phyloP scores from a whole-genome alignment of 2,797 vertebrate genomes.

The Peromyscus aztecus region DNA sequence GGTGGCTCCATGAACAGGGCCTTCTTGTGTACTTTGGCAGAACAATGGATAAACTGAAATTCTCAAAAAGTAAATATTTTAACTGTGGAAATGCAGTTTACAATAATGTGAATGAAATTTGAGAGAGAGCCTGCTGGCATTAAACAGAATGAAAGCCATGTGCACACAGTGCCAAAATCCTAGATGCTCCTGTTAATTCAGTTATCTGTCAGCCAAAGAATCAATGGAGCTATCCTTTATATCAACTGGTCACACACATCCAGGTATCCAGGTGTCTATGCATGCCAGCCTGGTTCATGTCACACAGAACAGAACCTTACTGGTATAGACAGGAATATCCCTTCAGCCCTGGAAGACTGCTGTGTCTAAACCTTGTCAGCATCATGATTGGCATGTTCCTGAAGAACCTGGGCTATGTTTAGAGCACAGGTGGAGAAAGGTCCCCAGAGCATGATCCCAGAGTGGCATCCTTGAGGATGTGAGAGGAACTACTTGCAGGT shows the following conservation, averaged over 20 bases:
- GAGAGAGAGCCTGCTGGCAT: neutral
- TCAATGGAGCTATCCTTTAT: neutral
- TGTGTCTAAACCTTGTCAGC: neutral
- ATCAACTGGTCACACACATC: no score
- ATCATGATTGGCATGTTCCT: neutral
- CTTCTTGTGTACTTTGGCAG: constrained; percentile 12
- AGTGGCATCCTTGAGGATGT: neutral
- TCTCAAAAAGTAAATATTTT: constrained; percentile 24
- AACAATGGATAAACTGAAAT: constrained; percentile 4
- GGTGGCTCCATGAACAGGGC: neutral
- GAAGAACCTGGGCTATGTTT: neutral
- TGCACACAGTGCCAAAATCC: neutral
- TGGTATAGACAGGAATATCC: neutral
- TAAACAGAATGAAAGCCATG: neutral
- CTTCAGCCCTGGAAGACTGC: neutral
- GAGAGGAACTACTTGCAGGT: neutral
- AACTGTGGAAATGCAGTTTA: neutral
- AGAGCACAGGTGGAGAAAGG: neutral
- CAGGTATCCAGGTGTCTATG: neutral
- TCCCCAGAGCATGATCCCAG: neutral
- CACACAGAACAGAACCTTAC: neutral
- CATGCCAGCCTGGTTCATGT: neutral
- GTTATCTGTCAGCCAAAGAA: neutral
- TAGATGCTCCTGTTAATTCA: neutral
- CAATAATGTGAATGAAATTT: neutral